phyloP scores from a whole-genome alignment of 2,888 invertebrate species.

The Drosophila gaucha region DNA sequence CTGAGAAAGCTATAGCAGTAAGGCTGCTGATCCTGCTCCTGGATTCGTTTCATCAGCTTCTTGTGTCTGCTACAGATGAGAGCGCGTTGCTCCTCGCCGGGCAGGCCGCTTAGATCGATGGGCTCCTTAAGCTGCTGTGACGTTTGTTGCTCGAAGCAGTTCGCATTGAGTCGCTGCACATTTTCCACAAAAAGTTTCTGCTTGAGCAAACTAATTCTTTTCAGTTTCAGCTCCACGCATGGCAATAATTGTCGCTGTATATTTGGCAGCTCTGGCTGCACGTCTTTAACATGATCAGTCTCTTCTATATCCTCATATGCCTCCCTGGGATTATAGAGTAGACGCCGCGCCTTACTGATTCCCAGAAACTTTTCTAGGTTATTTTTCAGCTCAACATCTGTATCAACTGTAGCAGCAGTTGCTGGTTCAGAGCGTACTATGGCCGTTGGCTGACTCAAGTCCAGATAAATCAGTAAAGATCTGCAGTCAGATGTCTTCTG shows the following conservation, averaged over 20 bases:
- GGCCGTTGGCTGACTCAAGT: neutral
- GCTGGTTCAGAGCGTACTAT: neutral
- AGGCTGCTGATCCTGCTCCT: slow-evolving; percentile 17
- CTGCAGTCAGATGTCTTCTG: too few relatives aligned
- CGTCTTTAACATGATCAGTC: too few relatives aligned
- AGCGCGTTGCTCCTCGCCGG: neutral
- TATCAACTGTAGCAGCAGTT: neutral
- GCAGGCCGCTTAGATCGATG: neutral
- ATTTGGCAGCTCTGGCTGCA: neutral
- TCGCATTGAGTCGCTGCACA: neutral
- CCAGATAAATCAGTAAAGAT: neutral
- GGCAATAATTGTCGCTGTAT: neutral
- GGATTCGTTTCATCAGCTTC: neutral
- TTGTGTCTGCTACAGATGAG: neutral
- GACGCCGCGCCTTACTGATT: neutral
- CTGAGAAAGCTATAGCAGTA: slow-evolving; percentile 21
- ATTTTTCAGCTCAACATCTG: neutral
- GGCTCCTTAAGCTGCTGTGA: neutral
- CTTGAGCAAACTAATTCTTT: neutral
- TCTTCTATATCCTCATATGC: neutral
- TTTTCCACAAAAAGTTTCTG: neutral
- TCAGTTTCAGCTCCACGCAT: neutral
- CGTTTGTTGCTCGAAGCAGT: neutral
- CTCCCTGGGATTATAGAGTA: neutral
- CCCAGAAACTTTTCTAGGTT: neutral